phyloP scores from a whole-genome alignment of 2,797 vertebrate species.

The Clarias pachynema region DNA sequence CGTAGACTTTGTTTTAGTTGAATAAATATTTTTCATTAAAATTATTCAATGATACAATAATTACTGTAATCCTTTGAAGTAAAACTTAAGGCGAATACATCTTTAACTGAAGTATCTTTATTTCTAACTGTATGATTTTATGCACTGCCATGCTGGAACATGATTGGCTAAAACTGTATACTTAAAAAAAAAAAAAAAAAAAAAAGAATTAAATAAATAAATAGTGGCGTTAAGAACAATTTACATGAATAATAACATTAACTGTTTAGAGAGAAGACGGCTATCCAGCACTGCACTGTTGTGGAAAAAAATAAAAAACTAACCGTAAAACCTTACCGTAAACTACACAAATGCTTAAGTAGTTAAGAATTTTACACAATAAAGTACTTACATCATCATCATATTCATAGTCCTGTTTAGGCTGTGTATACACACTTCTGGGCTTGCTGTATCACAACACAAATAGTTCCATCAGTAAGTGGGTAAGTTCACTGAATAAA shows the following conservation, averaged over 20 bases:
- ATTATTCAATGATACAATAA: too few relatives aligned
- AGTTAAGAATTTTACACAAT: background rate
- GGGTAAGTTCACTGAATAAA: background rate
- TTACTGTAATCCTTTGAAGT: too few relatives aligned
- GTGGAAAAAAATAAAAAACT: background rate
- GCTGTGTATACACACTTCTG: slow-evolving; percentile 81
- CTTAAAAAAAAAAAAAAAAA: background rate
- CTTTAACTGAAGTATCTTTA: background rate
- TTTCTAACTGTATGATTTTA: background rate
- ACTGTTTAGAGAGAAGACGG: background rate
- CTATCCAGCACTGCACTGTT: background rate
- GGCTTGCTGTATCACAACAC: slow-evolving; percentile 62
- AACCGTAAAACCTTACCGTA: too few relatives aligned
- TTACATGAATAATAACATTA: too few relatives aligned
- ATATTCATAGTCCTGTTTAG: slow-evolving; percentile 55
- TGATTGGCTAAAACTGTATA: background rate
- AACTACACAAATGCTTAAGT: background rate
- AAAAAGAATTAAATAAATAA: background rate
- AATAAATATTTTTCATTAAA: too few relatives aligned
- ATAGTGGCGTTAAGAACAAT: background rate
- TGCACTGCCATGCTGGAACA: background rate
- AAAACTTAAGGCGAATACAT: too few relatives aligned
- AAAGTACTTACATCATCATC: slow-evolving; percentile 80
- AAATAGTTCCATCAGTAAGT: background rate
- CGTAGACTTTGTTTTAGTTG: too few relatives aligned